A percentile compares a stretch with the other conserved stretches of the same genome.
These are phyloP conservation scores for Agelaius phoeniceus DNA, from an alignment of 2,113 vertebrate species.

Conservation along the genomic window DNA sequence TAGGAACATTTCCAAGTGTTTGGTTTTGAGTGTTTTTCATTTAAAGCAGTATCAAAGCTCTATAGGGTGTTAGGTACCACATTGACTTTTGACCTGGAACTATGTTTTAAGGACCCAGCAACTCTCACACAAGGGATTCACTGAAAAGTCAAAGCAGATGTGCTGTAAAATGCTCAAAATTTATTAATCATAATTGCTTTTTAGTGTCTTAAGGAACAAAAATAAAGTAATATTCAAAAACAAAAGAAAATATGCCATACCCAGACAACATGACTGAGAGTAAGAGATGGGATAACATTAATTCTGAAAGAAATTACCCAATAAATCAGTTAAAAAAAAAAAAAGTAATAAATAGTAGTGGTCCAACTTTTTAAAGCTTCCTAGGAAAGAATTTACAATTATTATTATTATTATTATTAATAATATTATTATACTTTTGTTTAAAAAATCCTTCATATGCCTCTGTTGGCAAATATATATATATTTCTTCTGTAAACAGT, in stretches of 20 bases:
- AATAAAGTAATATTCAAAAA: constrained; percentile 30
- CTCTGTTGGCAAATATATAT: constrained; percentile 29
- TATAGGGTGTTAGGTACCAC: accelerated
- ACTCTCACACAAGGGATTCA: background rate
- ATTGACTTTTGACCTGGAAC: background rate
- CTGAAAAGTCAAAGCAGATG: background rate
- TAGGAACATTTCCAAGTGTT: background rate
- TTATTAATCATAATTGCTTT: constrained; percentile 58
- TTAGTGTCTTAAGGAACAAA: constrained; percentile 11
- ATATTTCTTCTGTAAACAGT: constrained; percentile 71
- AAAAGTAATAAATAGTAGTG: constrained; percentile 62
- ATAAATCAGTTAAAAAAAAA: constrained; percentile 35
- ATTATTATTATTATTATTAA: constrained; percentile 10
- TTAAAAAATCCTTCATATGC: constrained; percentile 65
- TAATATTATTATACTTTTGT: constrained; percentile 18
- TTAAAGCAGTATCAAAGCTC: background rate
- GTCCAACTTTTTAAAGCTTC: constrained; percentile 30
- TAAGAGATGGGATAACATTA: background rate
- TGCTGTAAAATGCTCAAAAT: constrained; percentile 63
- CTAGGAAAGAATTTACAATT: constrained; percentile 54
- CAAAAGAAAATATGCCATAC: constrained; percentile 42
- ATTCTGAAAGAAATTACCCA: constrained; percentile 39
- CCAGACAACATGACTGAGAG: constrained; percentile 27
- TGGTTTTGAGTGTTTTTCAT: background rate
- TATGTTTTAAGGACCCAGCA: background rate